These are phyloP conservation scores for Forbesichthys agassizii DNA, from an alignment of 2,113 vertebrate species.

Conservation along the genomic window DNA sequence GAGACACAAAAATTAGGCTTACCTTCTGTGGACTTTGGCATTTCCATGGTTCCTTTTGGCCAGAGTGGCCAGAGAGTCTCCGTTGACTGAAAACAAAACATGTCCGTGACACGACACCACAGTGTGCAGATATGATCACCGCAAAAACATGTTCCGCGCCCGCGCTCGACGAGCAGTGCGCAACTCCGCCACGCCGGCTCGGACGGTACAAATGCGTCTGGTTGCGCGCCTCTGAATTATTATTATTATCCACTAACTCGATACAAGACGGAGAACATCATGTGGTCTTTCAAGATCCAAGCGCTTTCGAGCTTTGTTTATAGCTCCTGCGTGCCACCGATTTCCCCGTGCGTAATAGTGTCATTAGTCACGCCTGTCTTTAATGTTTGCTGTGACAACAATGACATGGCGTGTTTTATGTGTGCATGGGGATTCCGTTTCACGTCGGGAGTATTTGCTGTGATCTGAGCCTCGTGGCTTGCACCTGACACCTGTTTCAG, in stretches of 20 bases:
- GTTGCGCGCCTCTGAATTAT: slow-evolving; percentile 47
- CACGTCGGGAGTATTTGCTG: slow-evolving; percentile 31
- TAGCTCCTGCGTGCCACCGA: not conserved
- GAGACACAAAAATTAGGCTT: slow-evolving; percentile 38
- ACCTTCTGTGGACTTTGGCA: slow-evolving; percentile 26
- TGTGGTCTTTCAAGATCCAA: not conserved
- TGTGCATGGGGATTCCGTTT: slow-evolving; percentile 34
- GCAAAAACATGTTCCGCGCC: no score
- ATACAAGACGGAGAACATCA: not conserved
- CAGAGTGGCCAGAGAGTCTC: slow-evolving; percentile 48
- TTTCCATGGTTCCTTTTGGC: slow-evolving; percentile 45
- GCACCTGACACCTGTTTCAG: slow-evolving; percentile 58
- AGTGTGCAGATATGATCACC: no score
- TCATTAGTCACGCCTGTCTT: slow-evolving; percentile 20
- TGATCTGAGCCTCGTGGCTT: slow-evolving; percentile 17
- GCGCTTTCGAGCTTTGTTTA: no score
- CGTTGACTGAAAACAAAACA: not conserved
- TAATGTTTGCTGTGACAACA: slow-evolving; percentile 61
- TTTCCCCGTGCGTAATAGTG: slow-evolving; percentile 1
- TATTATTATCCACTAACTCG: not conserved
- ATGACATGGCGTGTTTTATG: slow-evolving; percentile 20
- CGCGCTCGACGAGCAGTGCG: no score
- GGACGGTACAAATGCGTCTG: slow-evolving; percentile 39
- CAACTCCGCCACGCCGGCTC: slow-evolving; percentile 32
- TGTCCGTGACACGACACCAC: no score